phyloP scores from a whole-genome alignment of 2,888 invertebrate genomes.

The Netelia inedita region DNA sequence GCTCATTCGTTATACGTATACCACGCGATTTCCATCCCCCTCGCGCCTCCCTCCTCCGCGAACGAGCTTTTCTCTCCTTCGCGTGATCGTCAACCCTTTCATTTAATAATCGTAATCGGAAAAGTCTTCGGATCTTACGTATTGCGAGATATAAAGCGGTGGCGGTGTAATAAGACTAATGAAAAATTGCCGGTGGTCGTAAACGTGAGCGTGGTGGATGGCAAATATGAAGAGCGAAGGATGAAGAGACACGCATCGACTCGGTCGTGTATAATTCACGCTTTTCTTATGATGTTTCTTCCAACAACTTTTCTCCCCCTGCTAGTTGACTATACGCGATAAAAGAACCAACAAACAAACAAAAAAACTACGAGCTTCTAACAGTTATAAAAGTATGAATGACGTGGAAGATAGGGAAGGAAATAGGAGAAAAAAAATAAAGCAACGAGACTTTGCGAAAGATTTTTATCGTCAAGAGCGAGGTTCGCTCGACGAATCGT shows the following conservation, averaged over 20 bases:
- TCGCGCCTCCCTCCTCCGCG: background rate
- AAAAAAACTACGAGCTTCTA: background rate
- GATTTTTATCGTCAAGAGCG: constrained; percentile 39
- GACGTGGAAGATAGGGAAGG: background rate
- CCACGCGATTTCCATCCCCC: background rate
- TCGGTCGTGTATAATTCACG: background rate
- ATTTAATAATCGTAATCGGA: constrained; percentile 56
- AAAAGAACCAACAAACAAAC: background rate
- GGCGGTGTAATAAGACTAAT: constrained; percentile 35
- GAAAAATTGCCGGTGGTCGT: constrained; percentile 20
- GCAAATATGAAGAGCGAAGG: background rate
- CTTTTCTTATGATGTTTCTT: background rate
- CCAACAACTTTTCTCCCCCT: constrained; percentile 1
- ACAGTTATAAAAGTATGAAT: constrained; percentile 9
- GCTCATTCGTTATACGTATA: constrained; percentile 40
- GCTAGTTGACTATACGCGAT: background rate
- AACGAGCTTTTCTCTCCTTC: constrained; percentile 16
- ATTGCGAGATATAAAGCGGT: constrained; percentile 11
- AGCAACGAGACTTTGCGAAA: constrained; percentile 2
- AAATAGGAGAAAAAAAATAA: background rate
- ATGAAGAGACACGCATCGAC: background rate
- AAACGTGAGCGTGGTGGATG: background rate
- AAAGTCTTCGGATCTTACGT: constrained; percentile 19
- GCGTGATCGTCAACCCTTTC: constrained; percentile 51
- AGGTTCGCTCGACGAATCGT: constrained; percentile 24